phyloP scores from a whole-genome alignment of 2,888 invertebrate species.

The Cacoxenus indagator region DNA sequence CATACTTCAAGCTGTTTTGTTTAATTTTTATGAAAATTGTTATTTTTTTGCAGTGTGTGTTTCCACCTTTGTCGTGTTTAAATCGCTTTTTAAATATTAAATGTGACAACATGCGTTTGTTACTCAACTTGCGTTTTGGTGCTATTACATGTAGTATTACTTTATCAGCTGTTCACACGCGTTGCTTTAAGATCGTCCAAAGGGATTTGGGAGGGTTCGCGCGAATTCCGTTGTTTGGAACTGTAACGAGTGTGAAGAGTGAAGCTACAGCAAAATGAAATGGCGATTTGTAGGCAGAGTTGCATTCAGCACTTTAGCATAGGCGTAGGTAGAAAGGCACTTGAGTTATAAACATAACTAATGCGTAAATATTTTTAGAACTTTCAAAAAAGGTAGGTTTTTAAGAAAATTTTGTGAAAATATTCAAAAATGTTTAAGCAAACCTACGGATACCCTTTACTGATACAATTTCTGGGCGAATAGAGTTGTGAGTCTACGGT shows the following conservation, averaged over 20 bases:
- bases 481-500: too few relatives aligned
- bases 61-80: neutral
- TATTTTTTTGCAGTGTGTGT: neutral
- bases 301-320: neutral
- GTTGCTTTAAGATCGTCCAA: neutral
- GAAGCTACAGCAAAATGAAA: neutral
- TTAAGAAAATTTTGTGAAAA: too few relatives aligned
- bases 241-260: neutral
- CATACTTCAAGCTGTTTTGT: constrained; percentile 33
- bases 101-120: neutral
- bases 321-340: too few relatives aligned
- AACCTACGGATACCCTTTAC: too few relatives aligned
- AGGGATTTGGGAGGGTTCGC: neutral
- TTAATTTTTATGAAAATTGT: neutral
- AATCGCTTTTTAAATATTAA: neutral
- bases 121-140: constrained; percentile 13
- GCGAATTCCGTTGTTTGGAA: neutral
- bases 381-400: too few relatives aligned
- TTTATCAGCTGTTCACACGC: constrained; percentile 17
- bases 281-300: neutral
- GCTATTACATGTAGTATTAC: neutral
- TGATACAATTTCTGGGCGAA: too few relatives aligned
- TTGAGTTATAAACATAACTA: too few relatives aligned
- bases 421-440: too few relatives aligned
- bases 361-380: too few relatives aligned